Conservation (phyloP, 2,113 vertebrate species). For the Hystrix cristata region DNA sequence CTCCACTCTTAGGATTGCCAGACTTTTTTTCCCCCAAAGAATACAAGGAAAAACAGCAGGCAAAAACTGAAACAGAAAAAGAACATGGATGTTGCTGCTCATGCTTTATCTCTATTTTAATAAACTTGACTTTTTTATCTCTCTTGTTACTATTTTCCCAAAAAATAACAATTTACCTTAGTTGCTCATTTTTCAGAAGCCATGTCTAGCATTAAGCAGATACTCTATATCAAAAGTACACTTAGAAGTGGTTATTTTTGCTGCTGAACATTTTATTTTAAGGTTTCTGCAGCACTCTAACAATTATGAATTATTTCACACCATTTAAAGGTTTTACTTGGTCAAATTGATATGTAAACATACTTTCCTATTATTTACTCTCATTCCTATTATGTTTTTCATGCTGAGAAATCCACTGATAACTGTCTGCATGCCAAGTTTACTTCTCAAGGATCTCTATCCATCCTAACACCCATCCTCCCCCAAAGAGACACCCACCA, state of each 20-base stretch:
- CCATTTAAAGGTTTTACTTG: conserved; percentile 23
- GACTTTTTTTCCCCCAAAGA: background rate
- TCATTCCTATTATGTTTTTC: conserved; percentile 29
- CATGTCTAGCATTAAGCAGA: conserved; percentile 72
- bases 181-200: background rate
- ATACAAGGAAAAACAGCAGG: background rate
- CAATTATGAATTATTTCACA: conserved; percentile 23
- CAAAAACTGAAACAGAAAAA: conserved; percentile 59
- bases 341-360: conserved; percentile 40
- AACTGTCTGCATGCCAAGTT: background rate
- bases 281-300: conserved; percentile 4
- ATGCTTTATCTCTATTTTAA: conserved; percentile 43
- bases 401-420: background rate
- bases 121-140: conserved; percentile 12
- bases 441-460: conserved; percentile 1
- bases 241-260: background rate
- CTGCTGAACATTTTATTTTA: conserved; percentile 23
- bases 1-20: background rate
- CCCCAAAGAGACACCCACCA: background rate
- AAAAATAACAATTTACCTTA: background rate
- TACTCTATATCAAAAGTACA: conserved; percentile 14
- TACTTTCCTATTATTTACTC: background rate
- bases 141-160: background rate
- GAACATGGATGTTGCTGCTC: background rate
- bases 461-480: background rate